Conservation (phyloP, 1,140 invertebrate genomes). For the Drosophila lacteicornis region DNA sequence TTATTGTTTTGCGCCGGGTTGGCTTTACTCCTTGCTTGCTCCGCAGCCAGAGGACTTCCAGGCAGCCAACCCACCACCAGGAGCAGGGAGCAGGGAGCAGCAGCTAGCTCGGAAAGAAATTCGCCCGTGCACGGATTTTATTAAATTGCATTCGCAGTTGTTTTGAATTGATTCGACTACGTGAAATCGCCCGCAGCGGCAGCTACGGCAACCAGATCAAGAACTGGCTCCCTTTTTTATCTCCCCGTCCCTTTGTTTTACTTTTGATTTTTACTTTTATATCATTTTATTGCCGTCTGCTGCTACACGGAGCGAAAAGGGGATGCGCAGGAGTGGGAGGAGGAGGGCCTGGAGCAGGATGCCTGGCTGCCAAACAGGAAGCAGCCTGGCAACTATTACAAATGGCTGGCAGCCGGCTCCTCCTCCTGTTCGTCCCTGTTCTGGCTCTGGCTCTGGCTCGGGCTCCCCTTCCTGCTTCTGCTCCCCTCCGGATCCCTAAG, state of each 20-base stretch:
- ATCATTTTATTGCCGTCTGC: slow-evolving; percentile 69
- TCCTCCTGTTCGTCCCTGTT: slow-evolving; percentile 14
- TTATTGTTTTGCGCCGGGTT: slow-evolving; percentile 81
- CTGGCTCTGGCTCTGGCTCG: slow-evolving; percentile 1
- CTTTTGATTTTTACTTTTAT: slow-evolving; percentile 76
- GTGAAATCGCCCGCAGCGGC: slow-evolving; percentile 70
- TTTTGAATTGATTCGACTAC: slow-evolving; percentile 83
- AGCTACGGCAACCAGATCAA: slow-evolving; percentile 38
- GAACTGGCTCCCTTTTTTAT: slow-evolving; percentile 37
- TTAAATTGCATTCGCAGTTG: slow-evolving; percentile 85
- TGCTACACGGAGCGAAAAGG: background rate
- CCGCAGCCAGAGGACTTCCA: slow-evolving; percentile 17
- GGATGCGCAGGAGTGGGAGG: background rate
- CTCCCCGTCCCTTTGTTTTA: slow-evolving; percentile 66
- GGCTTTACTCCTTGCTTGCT: slow-evolving; percentile 64
- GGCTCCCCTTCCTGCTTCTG: slow-evolving; percentile 1
- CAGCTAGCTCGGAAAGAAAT: slow-evolving; percentile 63
- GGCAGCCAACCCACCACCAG: slow-evolving; percentile 14
- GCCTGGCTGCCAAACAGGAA: slow-evolving; percentile 50
- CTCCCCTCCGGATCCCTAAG: slow-evolving; percentile 13
- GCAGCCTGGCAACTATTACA: slow-evolving; percentile 72
- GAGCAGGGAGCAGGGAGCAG: slow-evolving; percentile 7
- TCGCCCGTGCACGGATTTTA: slow-evolving; percentile 81
- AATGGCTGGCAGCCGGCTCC: slow-evolving; percentile 62
- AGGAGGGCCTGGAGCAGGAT: slow-evolving; percentile 34